A percentile compares a stretch with the other conserved stretches of the same genome.
phyloP scores from a whole-genome alignment of 2,113 vertebrate species.

The Nipponia nippon region DNA sequence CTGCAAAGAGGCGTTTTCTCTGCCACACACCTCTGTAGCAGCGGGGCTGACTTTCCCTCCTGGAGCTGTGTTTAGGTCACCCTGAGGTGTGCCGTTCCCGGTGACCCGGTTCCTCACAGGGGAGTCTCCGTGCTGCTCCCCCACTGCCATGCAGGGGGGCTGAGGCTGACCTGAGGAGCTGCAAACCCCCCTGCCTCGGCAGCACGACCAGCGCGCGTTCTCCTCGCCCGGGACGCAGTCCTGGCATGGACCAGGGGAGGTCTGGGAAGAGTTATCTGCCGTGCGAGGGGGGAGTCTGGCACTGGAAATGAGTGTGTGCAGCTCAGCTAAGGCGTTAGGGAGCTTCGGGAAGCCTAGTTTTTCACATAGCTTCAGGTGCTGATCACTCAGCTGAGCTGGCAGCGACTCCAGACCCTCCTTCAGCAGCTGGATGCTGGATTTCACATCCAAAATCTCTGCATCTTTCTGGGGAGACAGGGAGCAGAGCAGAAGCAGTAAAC shows the following conservation, averaged over 20 bases:
- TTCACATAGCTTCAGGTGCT: conserved; percentile 60
- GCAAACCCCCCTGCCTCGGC: neutral
- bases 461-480: conserved; percentile 66
- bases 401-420: conserved; percentile 62
- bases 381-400: conserved; percentile 64
- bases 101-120: neutral
- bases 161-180: neutral
- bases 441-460: conserved; percentile 67
- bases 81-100: neutral
- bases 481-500: neutral
- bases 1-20: neutral
- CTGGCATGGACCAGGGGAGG: conserved; percentile 52
- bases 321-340: conserved; percentile 46
- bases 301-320: neutral
- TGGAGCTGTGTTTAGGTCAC: neutral
- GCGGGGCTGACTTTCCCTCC: neutral
- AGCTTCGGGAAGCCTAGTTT: conserved; percentile 46
- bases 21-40: neutral
- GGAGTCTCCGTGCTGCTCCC: neutral
- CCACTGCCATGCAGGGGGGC: neutral
- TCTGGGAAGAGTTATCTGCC: conserved; percentile 69
- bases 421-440: conserved; percentile 59
- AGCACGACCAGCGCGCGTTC: neutral
- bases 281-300: neutral
- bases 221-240: neutral